Evolutionary conservation across 2,888 invertebrate genomes (phyloP).

Genomic region (Ormyrus thymus): DNA sequence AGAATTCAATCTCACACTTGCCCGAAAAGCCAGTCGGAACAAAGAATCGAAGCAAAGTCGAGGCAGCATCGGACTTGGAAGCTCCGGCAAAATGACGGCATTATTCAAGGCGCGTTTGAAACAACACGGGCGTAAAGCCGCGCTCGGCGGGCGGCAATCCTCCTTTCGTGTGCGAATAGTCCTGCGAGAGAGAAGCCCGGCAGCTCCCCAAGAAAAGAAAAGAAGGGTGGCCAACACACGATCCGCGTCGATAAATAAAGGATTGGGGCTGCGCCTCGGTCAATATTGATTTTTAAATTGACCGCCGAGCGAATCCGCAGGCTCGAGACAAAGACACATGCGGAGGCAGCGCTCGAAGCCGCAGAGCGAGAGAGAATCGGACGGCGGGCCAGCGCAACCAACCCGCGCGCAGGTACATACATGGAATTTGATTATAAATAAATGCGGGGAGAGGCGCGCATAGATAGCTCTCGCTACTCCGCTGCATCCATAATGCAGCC

Average conservation of each 20-base stretch:
- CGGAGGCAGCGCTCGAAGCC: not conserved
- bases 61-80: conserved; percentile 40
- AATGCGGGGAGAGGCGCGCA: conserved; percentile 64
- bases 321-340: conserved; percentile 1
- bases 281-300: conserved; percentile 76
- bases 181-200: conserved; percentile 10
- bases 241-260: conserved; percentile 59
- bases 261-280: conserved; percentile 61
- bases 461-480: conserved; percentile 62
- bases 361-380: conserved; percentile 1
- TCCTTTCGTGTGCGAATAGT: not conserved
- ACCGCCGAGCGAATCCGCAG: conserved; percentile 72
- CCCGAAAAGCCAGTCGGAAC: conserved; percentile 7
- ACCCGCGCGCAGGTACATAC: conserved; percentile 15
- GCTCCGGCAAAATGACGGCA: conserved; percentile 70
- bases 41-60: conserved; percentile 37
- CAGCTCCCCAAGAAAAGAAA: not conserved
- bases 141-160: conserved; percentile 50
- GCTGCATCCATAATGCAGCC: conserved; percentile 73
- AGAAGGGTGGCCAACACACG: conserved; percentile 52
- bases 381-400: conserved; percentile 17
- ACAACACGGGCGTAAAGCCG: conserved; percentile 66
- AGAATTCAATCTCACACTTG: not conserved
- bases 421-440: conserved; percentile 74
- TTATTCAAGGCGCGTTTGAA: conserved; percentile 73